Evolutionary conservation across 2,888 invertebrate genomes (phyloP).

Genomic region (Chirona hameri): DNA sequence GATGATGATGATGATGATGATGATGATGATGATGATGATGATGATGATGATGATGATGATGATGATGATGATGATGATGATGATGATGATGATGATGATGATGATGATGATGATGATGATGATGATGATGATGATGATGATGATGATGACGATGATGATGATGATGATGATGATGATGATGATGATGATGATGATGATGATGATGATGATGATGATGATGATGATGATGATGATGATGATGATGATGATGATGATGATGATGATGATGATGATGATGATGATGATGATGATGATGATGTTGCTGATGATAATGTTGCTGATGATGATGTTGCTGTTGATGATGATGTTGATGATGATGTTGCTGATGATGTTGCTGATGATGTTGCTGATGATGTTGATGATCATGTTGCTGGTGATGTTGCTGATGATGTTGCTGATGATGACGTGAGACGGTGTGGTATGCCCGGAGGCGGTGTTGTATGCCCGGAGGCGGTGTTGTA

Average conservation of each 20-base stretch:
- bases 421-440: too few species aligned
- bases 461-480: too few species aligned
- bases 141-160: conserved; percentile 22
- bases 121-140: conserved; percentile 22
- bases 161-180: conserved; percentile 22
- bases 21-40: conserved; percentile 22
- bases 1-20: conserved; percentile 22
- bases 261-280: conserved; percentile 22
- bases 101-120: conserved; percentile 22
- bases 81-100: conserved; percentile 22
- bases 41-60: conserved; percentile 22
- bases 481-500: too few species aligned
- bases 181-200: conserved; percentile 22
- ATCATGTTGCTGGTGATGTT: too few species aligned
- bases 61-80: conserved; percentile 22
- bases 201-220: conserved; percentile 22
- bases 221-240: conserved; percentile 22
- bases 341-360: too few species aligned
- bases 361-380: too few species aligned
- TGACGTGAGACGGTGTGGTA: too few species aligned
- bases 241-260: conserved; percentile 22
- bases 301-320: too few species aligned
- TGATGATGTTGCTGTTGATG: too few species aligned
- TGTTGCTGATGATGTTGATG: too few species aligned
- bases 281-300: too few species aligned